phyloP scores from a whole-genome alignment of 64 coral and sea anemone species.

The Platygyra sinensis region DNA sequence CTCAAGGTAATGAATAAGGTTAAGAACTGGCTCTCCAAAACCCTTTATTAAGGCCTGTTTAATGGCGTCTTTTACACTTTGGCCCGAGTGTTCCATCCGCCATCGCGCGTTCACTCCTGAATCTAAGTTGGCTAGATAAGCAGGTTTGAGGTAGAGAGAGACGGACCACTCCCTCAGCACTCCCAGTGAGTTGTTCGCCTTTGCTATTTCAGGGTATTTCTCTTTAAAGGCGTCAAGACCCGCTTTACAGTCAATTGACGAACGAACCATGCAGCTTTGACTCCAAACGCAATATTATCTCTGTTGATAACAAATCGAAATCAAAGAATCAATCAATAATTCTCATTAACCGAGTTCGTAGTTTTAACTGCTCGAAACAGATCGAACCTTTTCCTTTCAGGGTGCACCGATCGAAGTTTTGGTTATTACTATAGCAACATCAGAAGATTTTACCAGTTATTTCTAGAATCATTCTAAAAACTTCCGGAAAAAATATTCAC shows the following conservation, averaged over 20 bases:
- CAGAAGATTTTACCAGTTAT: too few relatives aligned
- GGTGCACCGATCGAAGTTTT: too few relatives aligned
- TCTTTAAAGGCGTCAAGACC: slow-evolving; percentile 69
- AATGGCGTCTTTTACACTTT: slow-evolving; percentile 26
- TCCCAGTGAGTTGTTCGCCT: slow-evolving; percentile 14
- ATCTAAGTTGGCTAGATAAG: slow-evolving; percentile 11
- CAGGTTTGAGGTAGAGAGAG: slow-evolving; percentile 1
- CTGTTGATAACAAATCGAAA: not conserved
- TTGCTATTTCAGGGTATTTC: slow-evolving; percentile 30
- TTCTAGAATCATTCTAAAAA: too few relatives aligned
- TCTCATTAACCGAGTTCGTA: too few relatives aligned
- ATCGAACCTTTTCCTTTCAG: too few relatives aligned
- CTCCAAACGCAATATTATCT: slow-evolving; percentile 67
- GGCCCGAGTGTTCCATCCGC: slow-evolving; percentile 2
- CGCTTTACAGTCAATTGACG: slow-evolving; percentile 53
- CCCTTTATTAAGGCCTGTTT: slow-evolving; percentile 28
- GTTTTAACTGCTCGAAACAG: too few relatives aligned
- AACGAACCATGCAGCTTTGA: slow-evolving; percentile 68
- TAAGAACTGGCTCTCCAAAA: slow-evolving; percentile 39
- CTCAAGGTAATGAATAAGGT: slow-evolving; percentile 44
- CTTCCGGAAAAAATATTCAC: too few relatives aligned
- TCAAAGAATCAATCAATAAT: not conserved
- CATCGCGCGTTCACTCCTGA: slow-evolving; percentile 30
- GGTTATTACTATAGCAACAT: too few relatives aligned
- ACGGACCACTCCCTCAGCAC: slow-evolving; percentile 60